Base-by-base conservation (phyloP, 92 coral and sea anemone species). In the Palythoa grandiflora region DNA sequence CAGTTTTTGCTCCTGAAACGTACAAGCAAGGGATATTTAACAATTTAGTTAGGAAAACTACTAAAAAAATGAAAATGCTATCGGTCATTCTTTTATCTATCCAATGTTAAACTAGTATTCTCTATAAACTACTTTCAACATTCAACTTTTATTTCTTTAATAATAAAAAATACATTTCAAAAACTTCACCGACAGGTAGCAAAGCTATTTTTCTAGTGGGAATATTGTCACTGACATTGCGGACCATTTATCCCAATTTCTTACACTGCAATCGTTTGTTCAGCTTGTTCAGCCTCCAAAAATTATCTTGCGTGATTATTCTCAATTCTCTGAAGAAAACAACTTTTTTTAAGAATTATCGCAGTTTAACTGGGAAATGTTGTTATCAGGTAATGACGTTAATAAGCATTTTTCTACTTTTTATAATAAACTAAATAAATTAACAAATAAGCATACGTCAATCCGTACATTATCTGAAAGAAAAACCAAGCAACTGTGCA, bases 1-100 rank as follows among this genome's bases (percentile, higher is more conserved):
- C 96, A 60, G 91, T 92, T 66, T 51, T 94, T 11, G 99, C 98
- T 39, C 99, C 99, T 97, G 71, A 20, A 68, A 5, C 63, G 21
- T 15, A 5, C 39, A 66, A 71, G 1, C 13, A 38, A 59, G 80
- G 15, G 57, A 68, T 68, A 59, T 2, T 12, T 59, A n/a, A 14
- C 16, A 59, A 13, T 1, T 4, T 6, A 14, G 66, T 59, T 59
- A 63, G 70, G 28, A 17, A 1, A 63, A 63, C 70, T 63, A 63
- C 36, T 16, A 63, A 3, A 16, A 5, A 1, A 63, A 8, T 63
- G 5, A n/a, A 0, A 14, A 14, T 0, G 20, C 3, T 19, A 63
- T 1, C 36, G n/a, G 21, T 4, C 50, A 2, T 44, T 44, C 50
- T 44, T 44, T 0, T 44, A 44, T 4, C 6, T 44, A 3, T 44